phyloP scores from a whole-genome alignment of 2,888 invertebrate genomes.

The Noctua janthina region DNA sequence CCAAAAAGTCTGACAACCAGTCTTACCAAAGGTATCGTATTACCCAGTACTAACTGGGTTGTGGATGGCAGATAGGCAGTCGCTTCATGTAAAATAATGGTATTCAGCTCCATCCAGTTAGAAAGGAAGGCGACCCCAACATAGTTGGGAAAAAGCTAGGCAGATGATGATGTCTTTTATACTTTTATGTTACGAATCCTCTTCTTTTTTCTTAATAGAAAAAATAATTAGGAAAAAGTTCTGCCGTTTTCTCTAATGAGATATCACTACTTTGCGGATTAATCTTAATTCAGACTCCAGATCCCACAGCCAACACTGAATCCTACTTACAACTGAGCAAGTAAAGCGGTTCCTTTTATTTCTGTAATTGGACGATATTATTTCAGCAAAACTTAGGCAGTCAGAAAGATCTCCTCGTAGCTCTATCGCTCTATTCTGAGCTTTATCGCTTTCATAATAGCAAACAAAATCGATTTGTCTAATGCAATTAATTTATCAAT shows the following conservation, averaged over 20 bases:
- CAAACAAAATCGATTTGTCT: background rate
- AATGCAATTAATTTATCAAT: background rate
- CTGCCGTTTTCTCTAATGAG: background rate
- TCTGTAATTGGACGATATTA: background rate
- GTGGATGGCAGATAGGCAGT: too few species aligned
- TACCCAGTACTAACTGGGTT: too few species aligned
- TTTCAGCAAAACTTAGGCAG: background rate
- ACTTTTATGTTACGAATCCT: background rate
- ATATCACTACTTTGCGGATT: background rate
- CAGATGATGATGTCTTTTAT: background rate
- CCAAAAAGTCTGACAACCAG: too few species aligned
- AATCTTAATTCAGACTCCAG: background rate
- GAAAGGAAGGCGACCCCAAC: too few species aligned
- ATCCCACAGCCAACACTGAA: background rate
- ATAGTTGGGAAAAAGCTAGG: too few species aligned
- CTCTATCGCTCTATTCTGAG: background rate
- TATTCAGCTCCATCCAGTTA: too few species aligned
- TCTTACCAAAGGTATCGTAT: too few species aligned
- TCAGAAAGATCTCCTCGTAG: background rate
- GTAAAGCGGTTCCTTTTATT: constrained; percentile 6
- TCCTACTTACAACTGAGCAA: background rate
- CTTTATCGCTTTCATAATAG: background rate
- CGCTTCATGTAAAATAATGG: too few species aligned
- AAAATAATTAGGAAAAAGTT: constrained; percentile 8
- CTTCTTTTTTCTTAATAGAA: background rate